phyloP scores from a whole-genome alignment of 2,113 vertebrate genomes.

The Rana temporaria region DNA sequence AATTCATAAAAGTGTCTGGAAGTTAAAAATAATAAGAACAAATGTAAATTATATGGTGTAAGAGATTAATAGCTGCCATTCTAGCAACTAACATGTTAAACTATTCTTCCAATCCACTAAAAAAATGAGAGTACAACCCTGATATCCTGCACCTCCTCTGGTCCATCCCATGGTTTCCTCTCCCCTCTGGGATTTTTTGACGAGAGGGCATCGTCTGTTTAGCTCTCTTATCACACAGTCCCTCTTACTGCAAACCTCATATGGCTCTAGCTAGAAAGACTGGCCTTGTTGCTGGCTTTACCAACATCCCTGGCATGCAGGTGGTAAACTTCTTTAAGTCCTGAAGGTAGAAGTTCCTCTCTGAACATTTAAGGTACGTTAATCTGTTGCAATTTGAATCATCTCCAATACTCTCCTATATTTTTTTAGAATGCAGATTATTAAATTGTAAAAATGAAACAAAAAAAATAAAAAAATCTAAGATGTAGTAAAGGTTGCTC shows the following conservation, averaged over 20 bases:
- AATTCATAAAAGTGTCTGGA: no score
- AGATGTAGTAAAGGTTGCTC: no score
- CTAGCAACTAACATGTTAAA: conserved; percentile 44
- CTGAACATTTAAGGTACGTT: conserved; percentile 34
- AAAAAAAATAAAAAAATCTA: no score
- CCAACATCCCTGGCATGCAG: conserved; percentile 19
- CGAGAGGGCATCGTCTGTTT: conserved; percentile 36
- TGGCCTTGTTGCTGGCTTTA: background rate
- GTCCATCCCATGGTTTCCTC: conserved; percentile 50
- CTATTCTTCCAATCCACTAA: background rate
- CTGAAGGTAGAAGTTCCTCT: background rate
- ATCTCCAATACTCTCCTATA: no score
- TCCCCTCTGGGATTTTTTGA: conserved; percentile 39
- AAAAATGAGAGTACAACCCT: conserved; percentile 2
- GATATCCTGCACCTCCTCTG: conserved; percentile 55
- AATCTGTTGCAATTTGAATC: background rate
- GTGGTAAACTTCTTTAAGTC: background rate
- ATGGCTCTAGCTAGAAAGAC: conserved; percentile 39
- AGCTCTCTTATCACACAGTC: conserved; percentile 30
- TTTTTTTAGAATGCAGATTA: no score
- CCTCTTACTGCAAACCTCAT: conserved; percentile 17
- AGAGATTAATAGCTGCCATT: background rate
- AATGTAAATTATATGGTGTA: no score
- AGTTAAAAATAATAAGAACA: no score
- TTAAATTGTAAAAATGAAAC: no score